Evolutionary conservation across 2,113 vertebrate species (phyloP), one percentile per base, ranked within the genome.

Genomic region (Notothenia rossii): DNA sequence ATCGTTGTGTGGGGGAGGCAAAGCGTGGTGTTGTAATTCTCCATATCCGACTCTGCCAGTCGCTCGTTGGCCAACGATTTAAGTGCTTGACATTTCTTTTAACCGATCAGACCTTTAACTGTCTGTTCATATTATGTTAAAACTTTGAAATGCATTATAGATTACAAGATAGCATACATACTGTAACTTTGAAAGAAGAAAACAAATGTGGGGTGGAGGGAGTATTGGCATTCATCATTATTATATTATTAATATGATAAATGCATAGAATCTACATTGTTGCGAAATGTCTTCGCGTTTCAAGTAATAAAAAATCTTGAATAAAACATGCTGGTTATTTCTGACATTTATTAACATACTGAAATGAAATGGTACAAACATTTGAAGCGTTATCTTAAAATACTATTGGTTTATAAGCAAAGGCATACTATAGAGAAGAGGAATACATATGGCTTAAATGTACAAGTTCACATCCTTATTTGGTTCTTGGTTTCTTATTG

Each of bases 51-150:
- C 92, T 91, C 66, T 85, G 88, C 93, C 78, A 81, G 81, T 88
- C 79, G 87, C 89, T 93, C 60, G 56, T 91, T 91, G 88, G 88
- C 91, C 82, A 91, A 91, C 76, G 48, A 70, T 89, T 88, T 94
- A 91, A 93, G 97, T 97, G 96, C 96, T 97, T 95, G 94, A 96
- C 82, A 75, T 93, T 96, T 96, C 94, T 96, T 97, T 97, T 96
- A 96, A 97, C 95, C 93, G 94, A 96, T 96, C 94, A 93, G 94
- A 96, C 87, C 95, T 97, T 97, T 96, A 97, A 90, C 95, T 95
- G 94, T 96, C 81, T 91, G 94, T 96, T 96, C 93, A 91, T 96
- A 96, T 96, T 96, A 78, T 93, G 86, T 96, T 92, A 66, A 93
- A 88, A 92, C 83, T 85, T 75, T 87, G 89, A 94, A 93, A 90